phyloP scores from a whole-genome alignment of 2,888 invertebrate genomes.

The Dascillus cervinus region DNA sequence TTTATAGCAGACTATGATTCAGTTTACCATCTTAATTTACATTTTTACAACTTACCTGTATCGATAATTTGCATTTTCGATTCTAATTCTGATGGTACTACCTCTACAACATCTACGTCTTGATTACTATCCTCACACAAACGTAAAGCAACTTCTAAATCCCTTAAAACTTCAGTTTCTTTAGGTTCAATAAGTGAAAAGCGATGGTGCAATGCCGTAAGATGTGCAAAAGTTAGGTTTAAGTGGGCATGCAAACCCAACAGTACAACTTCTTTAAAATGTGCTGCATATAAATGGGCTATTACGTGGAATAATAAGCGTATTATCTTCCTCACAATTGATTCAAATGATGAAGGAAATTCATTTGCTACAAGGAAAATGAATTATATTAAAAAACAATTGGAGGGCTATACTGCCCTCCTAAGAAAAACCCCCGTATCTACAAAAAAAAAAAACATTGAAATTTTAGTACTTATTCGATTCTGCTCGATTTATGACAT shows the following conservation, averaged over 20 bases:
- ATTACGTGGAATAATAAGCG: constrained; percentile 95
- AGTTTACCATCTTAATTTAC: constrained; percentile 29
- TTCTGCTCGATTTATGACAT: no score
- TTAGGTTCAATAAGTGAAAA: constrained; percentile 91
- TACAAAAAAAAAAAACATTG: no score
- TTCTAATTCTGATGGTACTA: no score
- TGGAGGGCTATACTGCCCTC: background rate
- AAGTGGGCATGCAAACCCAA: constrained; percentile 93
- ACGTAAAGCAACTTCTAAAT: constrained; percentile 78
- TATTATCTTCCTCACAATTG: constrained; percentile 91
- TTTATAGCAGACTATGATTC: constrained; percentile 25
- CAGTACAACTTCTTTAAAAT: constrained; percentile 91
- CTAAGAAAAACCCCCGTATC: no score
- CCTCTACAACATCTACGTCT: constrained; percentile 29
- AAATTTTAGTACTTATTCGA: no score
- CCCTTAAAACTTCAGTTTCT: constrained; percentile 91
- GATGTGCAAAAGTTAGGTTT: constrained; percentile 95
- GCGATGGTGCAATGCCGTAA: constrained; percentile 77
- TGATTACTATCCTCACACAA: constrained; percentile 28
- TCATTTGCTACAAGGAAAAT: constrained; percentile 68
- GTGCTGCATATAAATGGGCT: constrained; percentile 96
- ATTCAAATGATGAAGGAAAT: constrained; percentile 91
- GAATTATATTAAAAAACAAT: background rate
- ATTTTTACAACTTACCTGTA: no score
- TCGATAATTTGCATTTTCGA: no score